Conservation (phyloP, 2,113 vertebrate species). For the Aegithalos caudatus region DNA sequence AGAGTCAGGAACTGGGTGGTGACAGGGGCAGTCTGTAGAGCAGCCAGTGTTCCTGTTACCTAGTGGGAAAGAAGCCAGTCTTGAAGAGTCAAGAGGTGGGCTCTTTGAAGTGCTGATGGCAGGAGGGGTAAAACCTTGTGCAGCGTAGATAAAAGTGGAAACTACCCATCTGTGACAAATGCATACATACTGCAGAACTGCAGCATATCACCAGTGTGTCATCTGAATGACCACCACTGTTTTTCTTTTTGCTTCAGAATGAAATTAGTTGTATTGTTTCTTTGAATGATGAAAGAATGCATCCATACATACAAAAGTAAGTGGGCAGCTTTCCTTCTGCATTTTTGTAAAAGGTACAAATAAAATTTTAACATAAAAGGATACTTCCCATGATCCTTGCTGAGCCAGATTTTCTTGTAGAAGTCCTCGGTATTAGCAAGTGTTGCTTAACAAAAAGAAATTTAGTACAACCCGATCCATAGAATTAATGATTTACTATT, state of each 20-base stretch:
- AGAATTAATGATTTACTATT: not conserved
- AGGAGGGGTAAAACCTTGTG: not conserved
- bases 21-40: not conserved
- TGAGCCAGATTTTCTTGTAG: not conserved
- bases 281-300: not conserved
- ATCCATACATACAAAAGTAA: not conserved
- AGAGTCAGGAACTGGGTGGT: not conserved
- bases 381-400: not conserved
- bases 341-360: not conserved
- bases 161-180: not conserved
- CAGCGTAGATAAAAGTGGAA: fast-evolving
- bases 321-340: not conserved
- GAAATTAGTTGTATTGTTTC: not conserved
- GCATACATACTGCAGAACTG: not conserved
- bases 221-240: not conserved
- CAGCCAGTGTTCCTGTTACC: not conserved
- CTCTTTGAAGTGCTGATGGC: not conserved
- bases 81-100: not conserved
- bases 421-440: not conserved
- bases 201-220: not conserved
- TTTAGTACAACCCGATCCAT: not conserved
- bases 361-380: not conserved
- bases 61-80: not conserved
- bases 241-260: not conserved
- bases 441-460: not conserved